phyloP scores from a whole-genome alignment of 2,113 vertebrate genomes.

The Anolis carolinensis region DNA sequence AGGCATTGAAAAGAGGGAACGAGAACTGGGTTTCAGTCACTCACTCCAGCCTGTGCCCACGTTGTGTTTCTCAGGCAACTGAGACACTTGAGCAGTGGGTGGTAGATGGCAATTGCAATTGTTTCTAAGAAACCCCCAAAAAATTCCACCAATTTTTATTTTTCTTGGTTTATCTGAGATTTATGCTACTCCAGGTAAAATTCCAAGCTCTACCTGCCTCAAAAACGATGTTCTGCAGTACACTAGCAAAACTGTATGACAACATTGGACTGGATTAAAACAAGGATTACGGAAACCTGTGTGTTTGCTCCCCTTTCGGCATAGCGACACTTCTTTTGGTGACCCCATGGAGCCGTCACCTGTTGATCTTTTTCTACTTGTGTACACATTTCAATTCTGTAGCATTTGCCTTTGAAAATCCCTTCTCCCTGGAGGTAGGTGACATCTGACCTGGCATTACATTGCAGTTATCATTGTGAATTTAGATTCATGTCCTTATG shows the following conservation, averaged over 20 bases:
- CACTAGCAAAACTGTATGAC: neutral
- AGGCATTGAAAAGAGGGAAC: conserved; percentile 1
- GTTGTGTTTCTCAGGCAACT: conserved; percentile 71
- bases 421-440: neutral
- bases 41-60: conserved; percentile 53
- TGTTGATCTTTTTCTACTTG: neutral
- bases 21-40: conserved; percentile 8
- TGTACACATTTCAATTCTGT: neutral
- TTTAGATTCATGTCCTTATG: neutral
- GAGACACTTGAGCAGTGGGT: conserved; percentile 46
- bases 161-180: conserved; percentile 40
- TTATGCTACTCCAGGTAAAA: conserved; percentile 49
- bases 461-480: neutral
- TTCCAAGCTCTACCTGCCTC: neutral
- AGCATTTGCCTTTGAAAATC: neutral
- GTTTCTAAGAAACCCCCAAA: conserved; percentile 11
- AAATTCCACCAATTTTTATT: conserved; percentile 1
- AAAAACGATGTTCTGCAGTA: conserved; percentile 30
- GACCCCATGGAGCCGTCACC: neutral
- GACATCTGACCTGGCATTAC: neutral
- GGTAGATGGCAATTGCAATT: conserved; percentile 58
- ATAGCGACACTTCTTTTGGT: neutral
- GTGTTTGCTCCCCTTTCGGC: conserved; percentile 17
- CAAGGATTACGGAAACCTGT: conserved; percentile 2
- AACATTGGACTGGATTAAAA: conserved; percentile 37